Conservation (phyloP, 2,888 invertebrate genomes). For the Heteromyza rotundicornis region DNA sequence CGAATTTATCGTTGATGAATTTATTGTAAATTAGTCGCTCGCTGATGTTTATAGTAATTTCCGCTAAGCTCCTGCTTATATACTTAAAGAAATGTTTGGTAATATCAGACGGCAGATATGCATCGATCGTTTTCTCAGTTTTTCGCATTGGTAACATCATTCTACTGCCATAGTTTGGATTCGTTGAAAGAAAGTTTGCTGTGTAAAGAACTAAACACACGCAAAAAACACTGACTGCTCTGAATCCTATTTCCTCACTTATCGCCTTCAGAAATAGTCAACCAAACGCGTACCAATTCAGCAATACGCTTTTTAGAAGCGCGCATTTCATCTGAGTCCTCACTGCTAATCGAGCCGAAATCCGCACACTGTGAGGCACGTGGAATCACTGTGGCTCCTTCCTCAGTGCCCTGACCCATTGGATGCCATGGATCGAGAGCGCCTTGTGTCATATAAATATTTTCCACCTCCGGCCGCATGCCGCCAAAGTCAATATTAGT, state of each 20-base stretch:
- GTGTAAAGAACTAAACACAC: too few species aligned
- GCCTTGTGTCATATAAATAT: constrained; percentile 65
- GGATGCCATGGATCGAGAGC: constrained; percentile 66
- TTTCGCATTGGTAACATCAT: too few species aligned
- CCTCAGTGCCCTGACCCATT: constrained; percentile 55
- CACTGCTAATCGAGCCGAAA: constrained; percentile 41
- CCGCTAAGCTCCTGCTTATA: background rate
- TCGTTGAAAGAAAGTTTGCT: too few species aligned
- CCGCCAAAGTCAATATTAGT: constrained; percentile 64
- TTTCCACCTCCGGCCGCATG: constrained; percentile 57
- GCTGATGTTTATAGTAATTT: too few species aligned
- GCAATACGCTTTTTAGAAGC: constrained; percentile 41
- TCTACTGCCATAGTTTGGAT: too few species aligned
- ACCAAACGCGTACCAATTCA: constrained; percentile 43
- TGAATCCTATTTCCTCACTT: too few species aligned
- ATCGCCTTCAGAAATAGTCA: too few species aligned
- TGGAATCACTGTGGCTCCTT: constrained; percentile 46
- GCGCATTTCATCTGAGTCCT: constrained; percentile 40
- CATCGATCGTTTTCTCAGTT: too few species aligned
- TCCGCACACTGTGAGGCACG: constrained; percentile 49
- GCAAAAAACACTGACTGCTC: too few species aligned
- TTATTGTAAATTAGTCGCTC: too few species aligned
- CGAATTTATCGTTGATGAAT: background rate
- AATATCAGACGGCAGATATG: too few species aligned
- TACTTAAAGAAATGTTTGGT: too few species aligned